phyloP scores from a whole-genome alignment of 2,113 vertebrate species.

The Lycocorax pyrrhopterus region DNA sequence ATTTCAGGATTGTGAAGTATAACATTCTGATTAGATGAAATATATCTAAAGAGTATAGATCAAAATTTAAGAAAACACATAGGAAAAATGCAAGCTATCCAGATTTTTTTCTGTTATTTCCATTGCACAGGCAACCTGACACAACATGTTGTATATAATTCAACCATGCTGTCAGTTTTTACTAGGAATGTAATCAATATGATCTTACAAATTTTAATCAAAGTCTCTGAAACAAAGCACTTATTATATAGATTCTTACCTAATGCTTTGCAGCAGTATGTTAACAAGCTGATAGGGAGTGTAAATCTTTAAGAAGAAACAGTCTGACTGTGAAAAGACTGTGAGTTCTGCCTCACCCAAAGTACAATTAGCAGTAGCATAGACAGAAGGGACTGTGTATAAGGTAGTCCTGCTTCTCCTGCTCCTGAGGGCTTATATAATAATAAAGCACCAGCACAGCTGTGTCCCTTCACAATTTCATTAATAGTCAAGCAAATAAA shows the following conservation, averaged over 20 bases:
- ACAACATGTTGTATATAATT: background rate
- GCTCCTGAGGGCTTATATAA: background rate
- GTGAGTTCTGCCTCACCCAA: background rate
- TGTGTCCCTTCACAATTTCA: background rate
- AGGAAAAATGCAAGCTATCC: background rate
- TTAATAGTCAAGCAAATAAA: background rate
- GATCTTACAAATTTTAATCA: slow-evolving; percentile 10
- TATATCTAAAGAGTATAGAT: background rate
- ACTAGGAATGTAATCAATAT: background rate
- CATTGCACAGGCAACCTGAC: background rate
- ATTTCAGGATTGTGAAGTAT: background rate
- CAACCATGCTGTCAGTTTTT: background rate
- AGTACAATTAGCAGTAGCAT: background rate
- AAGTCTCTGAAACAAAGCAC: background rate
- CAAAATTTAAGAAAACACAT: background rate
- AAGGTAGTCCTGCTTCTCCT: background rate
- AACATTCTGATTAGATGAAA: background rate
- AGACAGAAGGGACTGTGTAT: background rate
- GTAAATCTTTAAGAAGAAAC: background rate
- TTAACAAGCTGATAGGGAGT: background rate
- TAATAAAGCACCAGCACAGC: background rate
- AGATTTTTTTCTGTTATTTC: background rate
- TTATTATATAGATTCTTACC: background rate
- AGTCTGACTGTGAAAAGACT: background rate
- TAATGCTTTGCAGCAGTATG: background rate